Evolutionary conservation across 2,797 vertebrate species (phyloP).

Genomic region (Melopsittacus undulatus): DNA sequence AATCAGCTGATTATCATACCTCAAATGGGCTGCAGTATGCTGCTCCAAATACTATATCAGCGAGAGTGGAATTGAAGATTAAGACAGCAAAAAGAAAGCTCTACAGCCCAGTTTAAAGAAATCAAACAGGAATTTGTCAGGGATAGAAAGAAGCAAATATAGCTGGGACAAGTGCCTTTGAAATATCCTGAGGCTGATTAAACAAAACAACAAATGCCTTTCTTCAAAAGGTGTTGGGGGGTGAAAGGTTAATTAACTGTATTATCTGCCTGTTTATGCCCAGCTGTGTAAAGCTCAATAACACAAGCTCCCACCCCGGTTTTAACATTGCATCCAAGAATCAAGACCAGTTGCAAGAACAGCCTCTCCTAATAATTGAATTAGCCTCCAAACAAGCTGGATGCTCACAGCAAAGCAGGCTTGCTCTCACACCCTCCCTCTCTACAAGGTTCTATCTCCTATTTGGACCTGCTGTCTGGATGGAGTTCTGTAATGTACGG

Average conservation of each 20-base stretch:
- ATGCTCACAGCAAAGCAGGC: not conserved
- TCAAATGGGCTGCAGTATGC: conserved; percentile 91
- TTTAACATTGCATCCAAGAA: conserved; percentile 69
- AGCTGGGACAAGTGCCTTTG: conserved; percentile 48
- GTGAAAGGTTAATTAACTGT: conserved; percentile 81
- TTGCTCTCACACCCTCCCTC: not conserved
- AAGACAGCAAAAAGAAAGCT: conserved; percentile 76
- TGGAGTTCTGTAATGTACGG: not conserved
- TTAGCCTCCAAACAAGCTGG: conserved; percentile 51
- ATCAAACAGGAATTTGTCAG: conserved; percentile 78
- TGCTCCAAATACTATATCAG: conserved; percentile 81
- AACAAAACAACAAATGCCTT: conserved; percentile 66
- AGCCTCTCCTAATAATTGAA: conserved; percentile 74
- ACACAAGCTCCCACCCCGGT: conserved; percentile 51
- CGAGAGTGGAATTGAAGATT: conserved; percentile 82
- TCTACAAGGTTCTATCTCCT: not conserved
- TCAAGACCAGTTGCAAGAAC: conserved; percentile 58
- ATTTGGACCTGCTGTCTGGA: not conserved
- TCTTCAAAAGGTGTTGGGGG: conserved; percentile 65
- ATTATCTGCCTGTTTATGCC: conserved; percentile 79
- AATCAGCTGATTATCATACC: conserved; percentile 99
- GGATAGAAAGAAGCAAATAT: conserved; percentile 55
- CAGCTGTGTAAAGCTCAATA: conserved; percentile 76
- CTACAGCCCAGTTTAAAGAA: conserved; percentile 75
- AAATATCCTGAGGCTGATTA: conserved; percentile 65